Conservation (phyloP, 2,113 vertebrate species). For the Anguilla japonica region DNA sequence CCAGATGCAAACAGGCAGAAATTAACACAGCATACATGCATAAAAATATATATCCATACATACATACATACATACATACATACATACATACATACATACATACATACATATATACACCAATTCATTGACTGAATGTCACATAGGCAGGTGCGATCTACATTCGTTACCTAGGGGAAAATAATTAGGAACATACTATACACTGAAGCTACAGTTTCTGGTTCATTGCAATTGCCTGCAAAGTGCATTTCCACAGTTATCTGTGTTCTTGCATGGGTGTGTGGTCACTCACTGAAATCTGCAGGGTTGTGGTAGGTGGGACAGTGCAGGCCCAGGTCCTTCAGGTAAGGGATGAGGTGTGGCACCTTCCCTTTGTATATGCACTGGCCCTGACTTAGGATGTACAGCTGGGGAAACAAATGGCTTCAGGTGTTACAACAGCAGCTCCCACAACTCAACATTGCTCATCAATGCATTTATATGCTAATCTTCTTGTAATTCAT, state of each 20-base stretch:
- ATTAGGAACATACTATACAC: too few relatives aligned
- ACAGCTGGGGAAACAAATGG: slow-evolving; percentile 73
- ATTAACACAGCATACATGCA: neutral
- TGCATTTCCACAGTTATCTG: neutral
- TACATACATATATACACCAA: neutral
- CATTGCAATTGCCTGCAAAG: neutral
- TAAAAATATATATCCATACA: too few relatives aligned
- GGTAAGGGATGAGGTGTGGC: slow-evolving; percentile 92
- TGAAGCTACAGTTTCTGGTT: neutral
- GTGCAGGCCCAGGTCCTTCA: slow-evolving; percentile 93
- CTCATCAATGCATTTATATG: neutral
- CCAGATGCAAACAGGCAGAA: slow-evolving; percentile 2
- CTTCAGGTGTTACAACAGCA: neutral
- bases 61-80: neutral
- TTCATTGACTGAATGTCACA: too few relatives aligned
- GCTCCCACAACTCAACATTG: neutral
- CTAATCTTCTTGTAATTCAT: neutral
- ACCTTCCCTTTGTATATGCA: slow-evolving; percentile 96
- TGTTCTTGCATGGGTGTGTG: neutral
- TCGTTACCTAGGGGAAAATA: too few relatives aligned
- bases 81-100: neutral
- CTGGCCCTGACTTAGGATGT: slow-evolving; percentile 97
- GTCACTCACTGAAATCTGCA: slow-evolving; percentile 93
- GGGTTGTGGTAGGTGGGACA: slow-evolving; percentile 98
- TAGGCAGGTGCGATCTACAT: too few relatives aligned